A percentile compares a stretch with the other conserved stretches of the same genome.
Conservation (phyloP, 2,888 invertebrate genomes). For the Muschampia staudingeri region DNA sequence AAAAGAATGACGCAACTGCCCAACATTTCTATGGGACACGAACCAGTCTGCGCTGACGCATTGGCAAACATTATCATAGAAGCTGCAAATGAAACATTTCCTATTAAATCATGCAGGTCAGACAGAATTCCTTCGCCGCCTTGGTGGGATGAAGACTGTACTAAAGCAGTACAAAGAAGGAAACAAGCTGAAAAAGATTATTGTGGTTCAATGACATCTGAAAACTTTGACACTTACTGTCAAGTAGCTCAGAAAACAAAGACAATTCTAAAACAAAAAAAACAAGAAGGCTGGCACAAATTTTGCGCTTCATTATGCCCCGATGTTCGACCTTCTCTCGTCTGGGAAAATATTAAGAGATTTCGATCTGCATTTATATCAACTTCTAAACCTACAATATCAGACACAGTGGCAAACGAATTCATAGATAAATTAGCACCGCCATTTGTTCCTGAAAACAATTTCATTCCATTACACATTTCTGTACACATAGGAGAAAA, state of each 20-base stretch:
- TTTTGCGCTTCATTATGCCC: too few relatives aligned
- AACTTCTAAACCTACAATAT: neutral
- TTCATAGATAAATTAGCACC: neutral
- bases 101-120: constrained; percentile 3
- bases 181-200: constrained; percentile 15
- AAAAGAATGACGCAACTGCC: neutral
- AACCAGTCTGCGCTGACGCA: neutral
- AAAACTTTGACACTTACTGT: constrained; percentile 14
- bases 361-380: neutral
- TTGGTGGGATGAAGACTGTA: constrained; percentile 4
- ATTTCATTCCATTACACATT: neutral
- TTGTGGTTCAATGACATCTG: constrained; percentile 11
- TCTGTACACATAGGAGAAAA: neutral
- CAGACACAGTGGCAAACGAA: constrained; percentile 1
- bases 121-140: constrained; percentile 3
- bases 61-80: constrained; percentile 3
- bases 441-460: neutral
- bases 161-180: constrained; percentile 3
- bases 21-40: neutral
- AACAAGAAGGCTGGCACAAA: constrained; percentile 3
- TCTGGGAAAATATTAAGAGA: constrained; percentile 5
- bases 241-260: neutral
- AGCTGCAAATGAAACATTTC: constrained; percentile 8
- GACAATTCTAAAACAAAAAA: constrained; percentile 8
- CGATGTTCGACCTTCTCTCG: constrained; percentile 2